A percentile compares a stretch with the other conserved stretches of the same genome.
Conservation (phyloP, 2,797 vertebrate genomes). For the Brachyrhaphis roseni region DNA sequence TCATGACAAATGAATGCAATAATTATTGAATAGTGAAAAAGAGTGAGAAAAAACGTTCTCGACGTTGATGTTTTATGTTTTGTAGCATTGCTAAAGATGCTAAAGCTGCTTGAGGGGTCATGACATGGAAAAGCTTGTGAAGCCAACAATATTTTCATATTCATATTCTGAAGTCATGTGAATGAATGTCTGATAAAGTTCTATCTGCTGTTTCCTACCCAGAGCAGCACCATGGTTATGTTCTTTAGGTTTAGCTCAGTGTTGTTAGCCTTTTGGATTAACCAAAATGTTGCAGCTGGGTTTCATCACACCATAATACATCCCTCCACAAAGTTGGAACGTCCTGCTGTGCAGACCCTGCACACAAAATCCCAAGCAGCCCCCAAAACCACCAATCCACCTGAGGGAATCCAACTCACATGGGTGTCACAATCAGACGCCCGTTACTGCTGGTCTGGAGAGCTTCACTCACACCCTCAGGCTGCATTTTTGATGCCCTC, state of each 20-base stretch:
- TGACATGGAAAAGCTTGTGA: too few relatives aligned
- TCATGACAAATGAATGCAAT: too few relatives aligned
- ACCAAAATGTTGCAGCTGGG: background rate
- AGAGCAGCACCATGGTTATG: background rate
- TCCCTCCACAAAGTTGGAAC: background rate
- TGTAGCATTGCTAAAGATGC: too few relatives aligned
- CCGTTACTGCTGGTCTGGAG: background rate
- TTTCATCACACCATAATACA: background rate
- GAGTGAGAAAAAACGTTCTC: too few relatives aligned
- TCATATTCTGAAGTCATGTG: background rate
- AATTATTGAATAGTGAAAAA: too few relatives aligned
- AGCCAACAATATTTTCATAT: background rate
- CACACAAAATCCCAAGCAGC: background rate
- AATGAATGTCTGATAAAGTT: background rate
- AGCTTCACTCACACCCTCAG: background rate
- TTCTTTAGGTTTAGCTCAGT: background rate
- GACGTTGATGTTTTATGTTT: too few relatives aligned
- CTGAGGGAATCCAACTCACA: background rate
- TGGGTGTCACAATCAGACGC: background rate
- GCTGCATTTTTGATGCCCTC: background rate
- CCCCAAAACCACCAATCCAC: background rate
- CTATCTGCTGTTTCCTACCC: background rate
- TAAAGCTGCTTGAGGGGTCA: too few relatives aligned
- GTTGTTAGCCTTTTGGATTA: background rate
- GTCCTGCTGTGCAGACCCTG: background rate